Base-by-base conservation (phyloP, 2,113 vertebrate species). In the Tympanuchus pallidicinctus region DNA sequence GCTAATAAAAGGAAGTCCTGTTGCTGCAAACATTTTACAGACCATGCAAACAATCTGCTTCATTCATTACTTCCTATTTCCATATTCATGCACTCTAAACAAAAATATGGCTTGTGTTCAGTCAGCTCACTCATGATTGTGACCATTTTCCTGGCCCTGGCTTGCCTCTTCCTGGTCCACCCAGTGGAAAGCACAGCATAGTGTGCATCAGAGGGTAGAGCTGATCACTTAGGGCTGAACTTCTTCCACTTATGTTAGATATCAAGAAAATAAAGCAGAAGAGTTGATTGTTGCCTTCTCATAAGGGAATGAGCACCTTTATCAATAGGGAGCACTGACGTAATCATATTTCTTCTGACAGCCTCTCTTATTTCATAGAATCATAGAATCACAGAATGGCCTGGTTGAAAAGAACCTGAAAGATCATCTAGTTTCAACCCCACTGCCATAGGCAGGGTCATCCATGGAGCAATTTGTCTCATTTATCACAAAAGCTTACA, bases 131-230 rank as follows among this genome's bases (percentile, higher is more conserved):
- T 27, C 2, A 7, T 0, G 3, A 38, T 16, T 75, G 5, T 24
- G 32, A 63, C 10, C 14, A 4, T 2, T 54, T 7, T 8, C 73
- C 20, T 71, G 27, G 18, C 17, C 12, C 28, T 52, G 22, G 19
- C 8, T 70, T 10, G 6, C 7, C 16, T 90, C 27, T 17, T 77
- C 30, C 16, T 40, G 5, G 25, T 74, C 8, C 0, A 4, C 21
- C 20, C 27, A 42, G 3, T 12, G 27, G 8, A 13, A 71, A 60
- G 20, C 2, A 1, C 8, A 40, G 20, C 10, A 60, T 0, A 1
- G 4, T 20, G 38, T 1, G 2, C 27, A 73, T 43, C 8, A 18
- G 22, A 47, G 7, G 16, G 18, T 16, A 43, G 43, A 60, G 22
- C 27, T 19, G 24, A 56, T 42, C 27, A 19, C 30, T 69, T 45